Evolutionary conservation across 1,140 invertebrate species (phyloP).

Genomic region (Holcopasites calliopsidis): DNA sequence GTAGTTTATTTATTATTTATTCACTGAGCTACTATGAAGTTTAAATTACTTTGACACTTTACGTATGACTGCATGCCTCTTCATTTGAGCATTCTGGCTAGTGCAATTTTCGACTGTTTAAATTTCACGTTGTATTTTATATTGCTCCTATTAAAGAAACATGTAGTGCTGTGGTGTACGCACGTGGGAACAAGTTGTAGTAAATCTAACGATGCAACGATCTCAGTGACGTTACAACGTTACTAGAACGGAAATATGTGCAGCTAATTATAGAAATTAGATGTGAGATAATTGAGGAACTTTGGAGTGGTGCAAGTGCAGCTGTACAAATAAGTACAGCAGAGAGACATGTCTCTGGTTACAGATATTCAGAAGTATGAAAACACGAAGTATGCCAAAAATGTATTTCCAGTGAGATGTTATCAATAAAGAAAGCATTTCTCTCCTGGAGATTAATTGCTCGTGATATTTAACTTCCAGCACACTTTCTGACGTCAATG

Average conservation of each 20-base stretch:
- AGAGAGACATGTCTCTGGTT: background rate
- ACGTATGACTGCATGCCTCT: too few species aligned
- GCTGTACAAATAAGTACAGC: background rate
- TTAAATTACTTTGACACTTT: too few species aligned
- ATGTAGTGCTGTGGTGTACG: too few species aligned
- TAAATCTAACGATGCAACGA: background rate
- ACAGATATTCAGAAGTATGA: too few species aligned
- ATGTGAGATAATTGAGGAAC: conserved; percentile 26
- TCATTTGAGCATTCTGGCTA: background rate
- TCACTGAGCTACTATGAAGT: too few species aligned
- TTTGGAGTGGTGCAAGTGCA: conserved; percentile 16
- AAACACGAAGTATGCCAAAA: background rate
- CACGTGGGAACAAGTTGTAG: background rate
- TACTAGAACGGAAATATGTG: background rate
- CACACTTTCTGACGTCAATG: conserved; percentile 5
- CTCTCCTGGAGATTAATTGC: background rate
- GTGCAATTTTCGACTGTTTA: too few species aligned
- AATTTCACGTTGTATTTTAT: too few species aligned
- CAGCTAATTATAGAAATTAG: conserved; percentile 26
- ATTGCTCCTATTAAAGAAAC: too few species aligned
- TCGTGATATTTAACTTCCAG: background rate
- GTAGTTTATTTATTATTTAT: too few species aligned
- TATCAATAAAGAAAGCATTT: background rate
- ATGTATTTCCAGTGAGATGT: too few species aligned
- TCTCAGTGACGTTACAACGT: background rate